Conservation (phyloP, 2,113 vertebrate species). For the Odontophorus gujanensis region DNA sequence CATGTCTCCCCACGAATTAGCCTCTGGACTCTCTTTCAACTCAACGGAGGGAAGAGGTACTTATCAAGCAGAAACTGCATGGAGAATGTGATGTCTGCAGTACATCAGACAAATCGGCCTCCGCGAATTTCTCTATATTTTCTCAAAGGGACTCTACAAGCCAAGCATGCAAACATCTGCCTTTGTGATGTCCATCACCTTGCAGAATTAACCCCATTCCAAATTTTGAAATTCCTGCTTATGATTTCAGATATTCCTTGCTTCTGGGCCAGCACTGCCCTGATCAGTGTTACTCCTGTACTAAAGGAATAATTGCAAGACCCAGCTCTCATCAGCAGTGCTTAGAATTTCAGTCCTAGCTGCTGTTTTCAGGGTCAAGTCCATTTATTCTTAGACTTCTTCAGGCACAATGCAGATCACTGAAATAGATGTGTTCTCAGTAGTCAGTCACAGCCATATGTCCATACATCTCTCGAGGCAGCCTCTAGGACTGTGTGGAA, state of each 20-base stretch:
- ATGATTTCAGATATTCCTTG: background rate
- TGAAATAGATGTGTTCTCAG: rapidly evolving
- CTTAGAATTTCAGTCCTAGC: background rate
- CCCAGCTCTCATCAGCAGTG: background rate
- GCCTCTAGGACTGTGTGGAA: rapidly evolving
- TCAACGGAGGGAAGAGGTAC: background rate
- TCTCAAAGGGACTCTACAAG: background rate
- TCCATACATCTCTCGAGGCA: background rate
- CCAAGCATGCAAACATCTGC: background rate
- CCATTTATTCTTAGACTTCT: background rate
- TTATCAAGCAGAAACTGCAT: background rate
- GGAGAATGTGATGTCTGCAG: background rate
- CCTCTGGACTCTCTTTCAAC: background rate
- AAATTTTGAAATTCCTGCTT: background rate
- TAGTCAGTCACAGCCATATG: background rate
- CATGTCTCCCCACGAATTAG: rapidly evolving
- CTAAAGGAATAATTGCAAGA: background rate
- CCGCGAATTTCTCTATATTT: background rate
- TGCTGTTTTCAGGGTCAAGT: background rate
- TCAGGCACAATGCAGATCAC: background rate
- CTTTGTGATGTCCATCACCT: background rate
- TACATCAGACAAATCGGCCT: background rate
- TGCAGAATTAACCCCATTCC: background rate
- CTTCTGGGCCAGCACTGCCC: background rate
- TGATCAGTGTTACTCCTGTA: background rate